Conservation (phyloP, 2,113 vertebrate genomes). For the Acanthochromis polyacanthus region DNA sequence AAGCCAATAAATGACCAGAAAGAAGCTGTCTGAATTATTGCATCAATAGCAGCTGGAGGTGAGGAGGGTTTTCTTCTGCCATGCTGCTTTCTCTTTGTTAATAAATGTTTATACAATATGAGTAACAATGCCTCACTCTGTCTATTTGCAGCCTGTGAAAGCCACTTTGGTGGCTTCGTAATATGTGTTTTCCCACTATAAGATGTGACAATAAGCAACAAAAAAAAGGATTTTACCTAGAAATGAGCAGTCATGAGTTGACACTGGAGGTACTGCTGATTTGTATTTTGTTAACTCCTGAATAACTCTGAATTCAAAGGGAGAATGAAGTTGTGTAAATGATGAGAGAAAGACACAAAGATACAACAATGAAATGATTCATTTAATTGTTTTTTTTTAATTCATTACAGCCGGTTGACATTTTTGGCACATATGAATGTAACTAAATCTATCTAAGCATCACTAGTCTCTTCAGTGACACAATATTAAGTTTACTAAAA, state of each 20-base stretch:
- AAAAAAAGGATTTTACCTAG: not conserved
- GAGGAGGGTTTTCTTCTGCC: not conserved
- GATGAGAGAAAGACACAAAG: not conserved
- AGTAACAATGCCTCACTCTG: not conserved
- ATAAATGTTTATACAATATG: constrained; percentile 1
- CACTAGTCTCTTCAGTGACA: too few species aligned
- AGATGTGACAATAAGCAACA: not conserved
- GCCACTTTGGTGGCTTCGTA: not conserved
- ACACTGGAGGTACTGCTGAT: not conserved
- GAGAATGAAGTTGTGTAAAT: not conserved
- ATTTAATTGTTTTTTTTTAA: too few species aligned
- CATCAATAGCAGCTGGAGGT: not conserved
- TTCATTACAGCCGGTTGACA: too few species aligned
- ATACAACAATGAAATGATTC: not conserved
- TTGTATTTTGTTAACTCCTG: constrained; percentile 5
- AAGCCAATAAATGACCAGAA: not conserved
- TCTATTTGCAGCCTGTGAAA: not conserved
- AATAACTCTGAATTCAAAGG: constrained; percentile 1
- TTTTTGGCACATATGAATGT: not conserved
- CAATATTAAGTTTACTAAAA: too few species aligned
- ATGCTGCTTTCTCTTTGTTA: not conserved
- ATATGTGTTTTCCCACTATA: not conserved
- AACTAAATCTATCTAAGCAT: too few species aligned
- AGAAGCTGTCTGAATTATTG: not conserved
- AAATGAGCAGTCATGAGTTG: not conserved